Percentiles rank a stretch among this genome's conserved stretches.
Evolutionary conservation across 23 tunicate genomes (phyloP).

Genomic region (Ascidia mentula): DNA sequence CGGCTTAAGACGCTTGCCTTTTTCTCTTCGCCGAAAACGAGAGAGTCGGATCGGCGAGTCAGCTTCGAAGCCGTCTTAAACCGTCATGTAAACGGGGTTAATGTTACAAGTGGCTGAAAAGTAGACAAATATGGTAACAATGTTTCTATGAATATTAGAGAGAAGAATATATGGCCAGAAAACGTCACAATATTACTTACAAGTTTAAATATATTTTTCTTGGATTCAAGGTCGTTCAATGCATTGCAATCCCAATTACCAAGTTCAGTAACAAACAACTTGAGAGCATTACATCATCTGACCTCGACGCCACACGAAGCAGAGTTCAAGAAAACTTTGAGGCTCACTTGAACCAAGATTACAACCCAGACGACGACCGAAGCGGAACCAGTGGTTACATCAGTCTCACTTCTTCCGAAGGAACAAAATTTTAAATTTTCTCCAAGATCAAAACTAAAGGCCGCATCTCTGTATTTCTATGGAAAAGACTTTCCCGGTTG

Average conservation of each 20-base stretch:
- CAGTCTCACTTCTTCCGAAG: too few species aligned
- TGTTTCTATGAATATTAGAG: too few species aligned
- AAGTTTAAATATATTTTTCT: too few species aligned
- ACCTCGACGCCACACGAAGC: background rate
- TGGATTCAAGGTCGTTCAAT: background rate
- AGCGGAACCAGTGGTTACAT: slow-evolving; percentile 8
- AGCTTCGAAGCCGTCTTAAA: background rate
- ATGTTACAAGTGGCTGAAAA: too few species aligned
- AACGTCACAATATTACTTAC: too few species aligned
- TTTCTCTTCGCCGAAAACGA: background rate
- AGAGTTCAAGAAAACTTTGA: background rate
- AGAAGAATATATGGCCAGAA: too few species aligned
- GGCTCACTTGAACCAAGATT: background rate
- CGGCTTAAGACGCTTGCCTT: background rate
- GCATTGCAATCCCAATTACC: background rate
- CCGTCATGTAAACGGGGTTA: background rate
- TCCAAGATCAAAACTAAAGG: too few species aligned
- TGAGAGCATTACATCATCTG: background rate
- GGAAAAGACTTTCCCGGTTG: too few species aligned
- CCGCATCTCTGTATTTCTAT: too few species aligned
- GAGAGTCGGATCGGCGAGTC: background rate
- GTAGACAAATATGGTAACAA: too few species aligned
- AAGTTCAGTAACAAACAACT: background rate
- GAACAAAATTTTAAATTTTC: too few species aligned
- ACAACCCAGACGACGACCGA: background rate